Conservation (phyloP, 2,113 vertebrate genomes). For the Ploceus nigricollis region DNA sequence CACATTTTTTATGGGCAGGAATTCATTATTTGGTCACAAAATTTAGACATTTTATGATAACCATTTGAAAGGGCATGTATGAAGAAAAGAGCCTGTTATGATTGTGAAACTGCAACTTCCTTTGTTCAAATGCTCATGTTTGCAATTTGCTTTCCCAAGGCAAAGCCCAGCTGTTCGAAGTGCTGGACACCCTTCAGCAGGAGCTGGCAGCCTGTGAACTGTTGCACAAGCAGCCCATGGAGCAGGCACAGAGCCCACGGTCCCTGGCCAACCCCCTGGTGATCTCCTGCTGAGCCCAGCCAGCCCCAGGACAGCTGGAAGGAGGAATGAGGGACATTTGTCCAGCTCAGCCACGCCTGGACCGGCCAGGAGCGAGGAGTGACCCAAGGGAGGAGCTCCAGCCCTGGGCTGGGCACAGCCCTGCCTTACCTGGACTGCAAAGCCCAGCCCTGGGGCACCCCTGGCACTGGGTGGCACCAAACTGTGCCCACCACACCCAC, state of each 20-base stretch:
- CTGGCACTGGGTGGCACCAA: neutral
- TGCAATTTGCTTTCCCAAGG: slow-evolving; percentile 58
- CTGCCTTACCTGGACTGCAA: neutral
- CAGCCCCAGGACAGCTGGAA: neutral
- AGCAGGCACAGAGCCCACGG: slow-evolving; percentile 60
- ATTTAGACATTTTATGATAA: neutral
- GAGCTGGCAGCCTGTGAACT: slow-evolving; percentile 86
- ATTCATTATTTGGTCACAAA: neutral
- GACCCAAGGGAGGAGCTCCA: neutral
- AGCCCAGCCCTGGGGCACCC: neutral
- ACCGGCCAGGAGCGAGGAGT: neutral
- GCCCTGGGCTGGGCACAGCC: neutral
- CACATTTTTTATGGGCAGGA: neutral
- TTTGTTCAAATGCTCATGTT: neutral
- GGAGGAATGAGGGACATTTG: neutral
- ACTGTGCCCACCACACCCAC: neutral
- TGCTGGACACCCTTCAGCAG: slow-evolving; percentile 83
- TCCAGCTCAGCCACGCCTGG: neutral
- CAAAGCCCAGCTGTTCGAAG: slow-evolving; percentile 79
- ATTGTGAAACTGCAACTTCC: neutral
- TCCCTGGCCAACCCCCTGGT: slow-evolving; percentile 60
- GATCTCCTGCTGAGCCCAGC: slow-evolving; percentile 67
- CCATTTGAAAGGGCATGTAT: neutral
- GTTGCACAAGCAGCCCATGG: slow-evolving; percentile 65
- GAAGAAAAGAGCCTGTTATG: neutral